Conservation (phyloP, 2,888 invertebrate species). For the Philaethria dido region DNA sequence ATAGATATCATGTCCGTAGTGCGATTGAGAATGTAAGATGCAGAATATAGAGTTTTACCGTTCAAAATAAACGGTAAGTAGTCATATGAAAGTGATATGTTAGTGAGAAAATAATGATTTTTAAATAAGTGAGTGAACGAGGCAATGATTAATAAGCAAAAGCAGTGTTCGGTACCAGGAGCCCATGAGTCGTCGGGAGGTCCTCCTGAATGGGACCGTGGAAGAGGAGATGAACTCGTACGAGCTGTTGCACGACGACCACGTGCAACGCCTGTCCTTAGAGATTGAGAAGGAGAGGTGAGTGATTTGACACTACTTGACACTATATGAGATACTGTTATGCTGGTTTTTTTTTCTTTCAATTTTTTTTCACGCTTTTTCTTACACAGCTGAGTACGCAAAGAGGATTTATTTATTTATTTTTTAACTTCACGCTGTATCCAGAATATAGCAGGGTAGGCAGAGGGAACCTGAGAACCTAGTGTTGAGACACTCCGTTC, state of each 20-base stretch:
- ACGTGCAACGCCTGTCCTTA: constrained; percentile 94
- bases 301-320: background rate
- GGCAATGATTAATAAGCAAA: constrained; percentile 19
- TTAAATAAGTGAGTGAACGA: background rate
- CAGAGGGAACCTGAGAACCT: no score
- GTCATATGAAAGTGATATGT: background rate
- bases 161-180: constrained; percentile 82
- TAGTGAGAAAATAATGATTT: background rate
- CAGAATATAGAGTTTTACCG: no score
- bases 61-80: background rate
- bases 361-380: no score
- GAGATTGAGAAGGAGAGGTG: constrained; percentile 73
- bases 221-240: constrained; percentile 87
- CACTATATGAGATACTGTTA: background rate
- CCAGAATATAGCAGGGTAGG: no score
- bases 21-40: no score
- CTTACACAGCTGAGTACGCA: no score
- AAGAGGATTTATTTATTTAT: no score
- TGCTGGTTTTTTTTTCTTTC: background rate
- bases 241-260: constrained; percentile 89
- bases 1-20: no score
- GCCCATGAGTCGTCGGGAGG: constrained; percentile 64
- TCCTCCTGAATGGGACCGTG: constrained; percentile 34
- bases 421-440: no score
- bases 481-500: no score